phyloP scores from a whole-genome alignment of 1,140 invertebrate species.

The Zaprionus davidi region DNA sequence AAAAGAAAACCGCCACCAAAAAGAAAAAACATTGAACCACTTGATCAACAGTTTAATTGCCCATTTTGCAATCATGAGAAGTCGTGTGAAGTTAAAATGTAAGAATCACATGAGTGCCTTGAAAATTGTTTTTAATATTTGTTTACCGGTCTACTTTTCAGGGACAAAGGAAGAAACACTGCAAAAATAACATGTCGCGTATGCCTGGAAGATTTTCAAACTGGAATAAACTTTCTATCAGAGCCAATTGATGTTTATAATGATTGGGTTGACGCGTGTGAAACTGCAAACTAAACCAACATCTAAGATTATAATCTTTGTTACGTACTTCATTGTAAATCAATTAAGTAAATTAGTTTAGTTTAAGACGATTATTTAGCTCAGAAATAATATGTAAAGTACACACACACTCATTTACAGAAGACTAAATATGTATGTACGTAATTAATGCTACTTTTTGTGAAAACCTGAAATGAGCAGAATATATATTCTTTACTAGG shows the following conservation, averaged over 20 bases:
- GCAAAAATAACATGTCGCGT: constrained; percentile 97
- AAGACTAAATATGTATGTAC: too few species aligned
- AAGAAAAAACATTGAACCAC: constrained; percentile 95
- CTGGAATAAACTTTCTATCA: constrained; percentile 97
- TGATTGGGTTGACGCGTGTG: constrained; percentile 99
- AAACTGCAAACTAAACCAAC: constrained; percentile 91
- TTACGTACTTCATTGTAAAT: constrained; percentile 5
- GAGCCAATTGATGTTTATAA: constrained; percentile 99
- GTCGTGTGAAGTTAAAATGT: constrained; percentile 99
- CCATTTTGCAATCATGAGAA: constrained; percentile 99
- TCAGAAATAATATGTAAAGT: neutral
- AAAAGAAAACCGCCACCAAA: constrained; percentile 98
- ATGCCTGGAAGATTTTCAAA: constrained; percentile 98
- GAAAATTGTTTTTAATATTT: constrained; percentile 2
- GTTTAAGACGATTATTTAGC: neutral
- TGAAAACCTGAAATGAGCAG: too few species aligned
- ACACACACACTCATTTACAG: neutral
- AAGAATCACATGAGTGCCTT: constrained; percentile 84
- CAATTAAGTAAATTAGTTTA: constrained; percentile 4
- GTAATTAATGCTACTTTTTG: too few species aligned
- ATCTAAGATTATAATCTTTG: neutral
- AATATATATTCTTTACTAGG: too few species aligned
- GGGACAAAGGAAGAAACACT: constrained; percentile 96
- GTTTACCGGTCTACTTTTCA: constrained; percentile 85
- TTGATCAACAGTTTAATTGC: constrained; percentile 99